Evolutionary conservation across 1,140 invertebrate genomes (phyloP), one percentile per base, ranked within the genome.

Genomic region (Drosophila nebulosa): DNA sequence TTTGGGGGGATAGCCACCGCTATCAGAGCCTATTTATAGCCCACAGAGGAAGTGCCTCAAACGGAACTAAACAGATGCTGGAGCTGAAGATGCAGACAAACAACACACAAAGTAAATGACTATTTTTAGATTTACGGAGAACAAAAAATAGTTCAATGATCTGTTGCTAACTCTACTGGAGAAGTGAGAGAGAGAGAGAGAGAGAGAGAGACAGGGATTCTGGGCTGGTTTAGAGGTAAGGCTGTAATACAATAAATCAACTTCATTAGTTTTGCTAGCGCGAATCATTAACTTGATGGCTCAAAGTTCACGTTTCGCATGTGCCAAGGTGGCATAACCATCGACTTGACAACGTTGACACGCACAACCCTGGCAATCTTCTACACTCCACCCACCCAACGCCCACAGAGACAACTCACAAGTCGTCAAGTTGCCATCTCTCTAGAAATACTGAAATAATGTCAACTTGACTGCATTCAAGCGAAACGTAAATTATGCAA

Each of bases 401-500:
- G 10, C 27, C 0, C 7, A 9, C 27, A 30, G 0, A 30, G 1
- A 30, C 1, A 6, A 30, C 27, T 9, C 27, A 30, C 27, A 10
- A 30, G 7, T 30, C 5, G 26, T 27, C 26, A 9, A 30, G 30
- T 10, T 32, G 30, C 30, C 24, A n/a, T 32, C 30, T 67, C 67
- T 63, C 60, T 74, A 74, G 75, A 75, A 64, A 69, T 75, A 35
- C 57, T 59, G 36, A 59, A 59, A 64, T 52, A 58, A 42, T 51
- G 21, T 56, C 52, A 26, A 39, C 51, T 21, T 64, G 30, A 12
- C 73, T 76, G 74, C 74, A 76, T 76, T 76, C 73, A 70, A 76
- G 73, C 59, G 72, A 59, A 74, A 57, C 66, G 73, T 69, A 76
- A 76, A 76, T 76, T 76, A 76, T 76, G 72, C 73, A 76, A 76